These are phyloP conservation scores for Parapsyche elsis DNA, from an alignment of 1,140 invertebrate genomes.

Conservation along the genomic window DNA sequence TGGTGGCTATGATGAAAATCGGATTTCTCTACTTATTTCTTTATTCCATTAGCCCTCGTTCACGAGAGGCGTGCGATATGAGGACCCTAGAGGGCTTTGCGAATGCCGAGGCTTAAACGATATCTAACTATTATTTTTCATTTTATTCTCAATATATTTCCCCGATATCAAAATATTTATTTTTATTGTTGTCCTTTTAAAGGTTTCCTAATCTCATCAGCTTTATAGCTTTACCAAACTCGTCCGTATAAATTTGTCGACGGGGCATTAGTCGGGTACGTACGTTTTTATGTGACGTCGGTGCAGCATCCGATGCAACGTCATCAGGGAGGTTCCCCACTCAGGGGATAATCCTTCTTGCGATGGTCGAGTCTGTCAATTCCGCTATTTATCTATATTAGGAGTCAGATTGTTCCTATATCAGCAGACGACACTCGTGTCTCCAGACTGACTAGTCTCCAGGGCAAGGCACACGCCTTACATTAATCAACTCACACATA, in stretches of 20 bases:
- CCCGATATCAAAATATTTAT: background rate
- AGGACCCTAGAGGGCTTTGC: conserved; percentile 8
- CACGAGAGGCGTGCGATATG: conserved; percentile 17
- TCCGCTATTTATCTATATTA: conserved; percentile 30
- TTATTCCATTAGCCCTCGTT: conserved; percentile 19
- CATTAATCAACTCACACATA: background rate
- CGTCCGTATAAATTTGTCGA: too few species aligned
- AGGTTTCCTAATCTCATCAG: too few species aligned
- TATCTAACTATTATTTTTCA: conserved; percentile 6
- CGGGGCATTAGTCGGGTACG: too few species aligned
- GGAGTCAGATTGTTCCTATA: conserved; percentile 21
- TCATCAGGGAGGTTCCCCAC: background rate
- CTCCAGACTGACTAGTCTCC: background rate
- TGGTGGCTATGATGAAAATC: conserved; percentile 10
- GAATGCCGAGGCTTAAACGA: background rate
- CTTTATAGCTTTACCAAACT: background rate
- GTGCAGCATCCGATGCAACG: background rate
- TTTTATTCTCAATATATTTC: too few species aligned
- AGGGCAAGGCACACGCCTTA: background rate
- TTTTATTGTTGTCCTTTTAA: too few species aligned
- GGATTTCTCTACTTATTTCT: conserved; percentile 23
- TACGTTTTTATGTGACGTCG: too few species aligned
- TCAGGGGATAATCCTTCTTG: conserved; percentile 34
- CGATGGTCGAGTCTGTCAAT: conserved; percentile 10
- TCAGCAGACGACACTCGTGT: conserved; percentile 22